Base-by-base conservation (phyloP, 2,113 vertebrate species). In the Leptobrachium ailaonicum region DNA sequence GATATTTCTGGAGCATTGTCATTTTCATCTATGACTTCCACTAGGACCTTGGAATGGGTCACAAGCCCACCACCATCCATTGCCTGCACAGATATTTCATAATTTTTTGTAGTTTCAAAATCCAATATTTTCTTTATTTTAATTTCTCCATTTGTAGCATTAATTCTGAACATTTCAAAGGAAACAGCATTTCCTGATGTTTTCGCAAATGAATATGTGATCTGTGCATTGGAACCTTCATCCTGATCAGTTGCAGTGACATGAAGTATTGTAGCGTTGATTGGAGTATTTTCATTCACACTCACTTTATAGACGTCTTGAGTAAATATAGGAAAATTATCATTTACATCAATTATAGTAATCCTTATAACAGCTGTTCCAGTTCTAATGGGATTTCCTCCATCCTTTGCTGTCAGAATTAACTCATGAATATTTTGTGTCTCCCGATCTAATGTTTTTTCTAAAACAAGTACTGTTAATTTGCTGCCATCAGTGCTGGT, bases 1-100 rank as follows among this genome's bases (percentile, higher is more conserved):
- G 84, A 79, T 64, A 91, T 79, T 80, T 88, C 86, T 14, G 91
- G 88, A 42, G 75, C 82, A 73, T 91, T 90, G 64, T 88, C 87
- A 85, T 95, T 96, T 0, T 93, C 85, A 71, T 95, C 94, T 4
- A 91, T 79, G 0, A 93, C 10, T 6, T 87, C 88, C n/a, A 96
- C 77, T 3, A 90, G 43, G 2, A 95, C 80, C 84, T 93, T 93
- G 50, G 89, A 89, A 1, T 84, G 87, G 1, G 89, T 87, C 1
- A 84, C 82, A 2, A 91, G 76, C 41, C 90, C 88, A 54, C 93
- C 82, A 2, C 88, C 87, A 66, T 95, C 94, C 84, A 92, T 83
- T 8, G 88, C 88, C 60, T 89, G 86, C 63, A 90, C 79, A 74
- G 86, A 84, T 79, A 89, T 87, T 74, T 90, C 89, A 86, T 90